phyloP scores from a whole-genome alignment of 2,888 invertebrate species.

The Monoplex corrugatus region DNA sequence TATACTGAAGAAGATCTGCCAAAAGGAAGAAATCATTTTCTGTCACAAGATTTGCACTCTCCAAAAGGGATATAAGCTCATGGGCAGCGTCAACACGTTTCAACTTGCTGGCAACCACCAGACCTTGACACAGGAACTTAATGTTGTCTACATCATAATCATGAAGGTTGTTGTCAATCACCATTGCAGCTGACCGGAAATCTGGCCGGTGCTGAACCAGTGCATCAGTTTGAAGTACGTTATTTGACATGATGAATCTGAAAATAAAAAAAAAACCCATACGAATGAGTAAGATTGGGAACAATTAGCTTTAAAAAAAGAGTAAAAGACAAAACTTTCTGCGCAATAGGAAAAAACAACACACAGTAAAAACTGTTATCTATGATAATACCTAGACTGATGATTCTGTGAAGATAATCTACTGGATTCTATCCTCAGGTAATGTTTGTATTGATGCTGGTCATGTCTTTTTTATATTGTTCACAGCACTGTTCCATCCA shows the following conservation, averaged over 20 bases:
- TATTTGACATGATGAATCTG: background rate
- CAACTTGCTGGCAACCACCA: slow-evolving; percentile 45
- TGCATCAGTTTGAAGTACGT: slow-evolving; percentile 30
- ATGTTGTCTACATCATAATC: slow-evolving; percentile 49
- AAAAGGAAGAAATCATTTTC: slow-evolving; percentile 25
- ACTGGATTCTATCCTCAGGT: too few relatives aligned
- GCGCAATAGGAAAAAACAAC: too few relatives aligned
- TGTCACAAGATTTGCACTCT: slow-evolving; percentile 37
- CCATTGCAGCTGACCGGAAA: slow-evolving; percentile 23
- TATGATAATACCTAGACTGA: too few relatives aligned
- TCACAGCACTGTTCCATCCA: too few relatives aligned
- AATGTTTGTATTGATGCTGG: too few relatives aligned
- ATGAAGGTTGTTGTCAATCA: slow-evolving; percentile 49
- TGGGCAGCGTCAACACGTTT: slow-evolving; percentile 35
- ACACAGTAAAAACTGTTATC: too few relatives aligned
- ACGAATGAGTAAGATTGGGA: too few relatives aligned
- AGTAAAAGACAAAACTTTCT: too few relatives aligned
- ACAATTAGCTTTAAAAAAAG: too few relatives aligned
- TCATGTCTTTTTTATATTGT: too few relatives aligned
- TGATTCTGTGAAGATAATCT: too few relatives aligned
- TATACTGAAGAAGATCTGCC: slow-evolving; percentile 46
- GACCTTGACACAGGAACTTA: slow-evolving; percentile 53
- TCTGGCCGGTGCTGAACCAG: background rate
- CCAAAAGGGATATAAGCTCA: slow-evolving; percentile 49
- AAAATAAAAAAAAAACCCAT: background rate